Base-by-base conservation (phyloP, 2,888 invertebrate species). In the Troides aeacus region DNA sequence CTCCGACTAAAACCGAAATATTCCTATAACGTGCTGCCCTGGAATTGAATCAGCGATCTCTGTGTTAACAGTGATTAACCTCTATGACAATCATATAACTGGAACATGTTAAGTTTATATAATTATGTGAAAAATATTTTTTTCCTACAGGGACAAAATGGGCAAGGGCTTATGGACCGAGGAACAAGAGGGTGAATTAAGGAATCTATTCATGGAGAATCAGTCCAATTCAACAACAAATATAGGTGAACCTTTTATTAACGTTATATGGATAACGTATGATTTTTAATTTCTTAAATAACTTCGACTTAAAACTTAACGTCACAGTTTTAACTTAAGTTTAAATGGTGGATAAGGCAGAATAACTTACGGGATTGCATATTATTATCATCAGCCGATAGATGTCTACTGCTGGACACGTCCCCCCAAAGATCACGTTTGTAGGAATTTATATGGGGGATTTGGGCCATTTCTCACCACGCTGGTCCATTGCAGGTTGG, bases 151-250 rank as follows among this genome's bases (percentile, higher is more conserved):
- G 74, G 90, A 90, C 76, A 88, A 86, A 74, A 80, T 79, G 10
- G 89, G 86, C 42, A 94, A 93, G 81, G 93, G 93, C 71, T 85
- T 89, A 39, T 99, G 98, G 99, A 94, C 94, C 23, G 97, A 97
- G 81, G 96, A 96, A 78, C 96, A 98, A 84, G 98, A 98, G 86
- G 95, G 96, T 73, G 98, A 98, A 90, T 88, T 99, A 59, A 94
- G 95, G 64, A 93, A 94, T 72, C 93, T 99, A 67, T 97, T 96
- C 85, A 96, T 97, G 92, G 97, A 98, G 86, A 97, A 97, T 85
- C 95, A 95, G 87, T 91, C 89, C 60, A 94, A 94, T 82, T 95
- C 94, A 60, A 93, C 95, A 80, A 94, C 95, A 72, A 93, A 95
- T 77, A 94, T 95, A 93, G 96, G 96, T 96, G 91, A 39, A 39